A percentile compares a stretch with the other conserved stretches of the same genome.
phyloP scores from a whole-genome alignment of 2,888 invertebrate species.

The Epirrhoe alternata region DNA sequence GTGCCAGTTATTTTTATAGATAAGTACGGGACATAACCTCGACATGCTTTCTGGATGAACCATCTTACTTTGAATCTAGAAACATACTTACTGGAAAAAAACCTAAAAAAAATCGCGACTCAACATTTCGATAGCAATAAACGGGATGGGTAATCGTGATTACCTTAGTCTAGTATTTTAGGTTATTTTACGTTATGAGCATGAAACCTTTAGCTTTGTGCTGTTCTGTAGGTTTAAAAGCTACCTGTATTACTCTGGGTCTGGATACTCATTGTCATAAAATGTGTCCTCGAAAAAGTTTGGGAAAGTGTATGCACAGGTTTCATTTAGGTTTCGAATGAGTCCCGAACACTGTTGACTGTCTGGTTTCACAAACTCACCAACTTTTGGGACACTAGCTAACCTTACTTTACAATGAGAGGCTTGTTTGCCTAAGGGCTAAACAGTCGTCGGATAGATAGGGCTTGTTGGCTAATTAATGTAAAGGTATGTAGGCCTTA shows the following conservation, averaged over 20 bases:
- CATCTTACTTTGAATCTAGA: too few species aligned
- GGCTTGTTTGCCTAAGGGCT: background rate
- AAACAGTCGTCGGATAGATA: background rate
- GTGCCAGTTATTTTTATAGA: too few species aligned
- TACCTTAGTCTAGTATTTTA: too few species aligned
- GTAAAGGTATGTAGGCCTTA: too few species aligned
- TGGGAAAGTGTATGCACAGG: slow-evolving; percentile 15
- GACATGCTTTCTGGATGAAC: too few species aligned
- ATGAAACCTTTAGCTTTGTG: background rate
- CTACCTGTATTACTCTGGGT: background rate
- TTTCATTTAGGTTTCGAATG: slow-evolving; percentile 26
- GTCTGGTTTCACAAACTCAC: slow-evolving; percentile 14
- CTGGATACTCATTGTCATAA: background rate
- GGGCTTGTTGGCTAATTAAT: background rate
- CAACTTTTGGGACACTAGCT: slow-evolving; percentile 26
- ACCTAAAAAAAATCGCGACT: too few species aligned
- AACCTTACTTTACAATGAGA: background rate
- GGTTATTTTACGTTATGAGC: too few species aligned
- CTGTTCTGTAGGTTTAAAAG: background rate
- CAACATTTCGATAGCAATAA: too few species aligned
- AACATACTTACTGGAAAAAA: too few species aligned
- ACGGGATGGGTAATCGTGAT: too few species aligned
- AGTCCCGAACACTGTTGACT: slow-evolving; percentile 7
- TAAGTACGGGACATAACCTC: too few species aligned
- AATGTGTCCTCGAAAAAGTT: slow-evolving; percentile 20